These are phyloP conservation scores for Parelbella ahira DNA, from an alignment of 2,888 invertebrate species.

Conservation along the genomic window DNA sequence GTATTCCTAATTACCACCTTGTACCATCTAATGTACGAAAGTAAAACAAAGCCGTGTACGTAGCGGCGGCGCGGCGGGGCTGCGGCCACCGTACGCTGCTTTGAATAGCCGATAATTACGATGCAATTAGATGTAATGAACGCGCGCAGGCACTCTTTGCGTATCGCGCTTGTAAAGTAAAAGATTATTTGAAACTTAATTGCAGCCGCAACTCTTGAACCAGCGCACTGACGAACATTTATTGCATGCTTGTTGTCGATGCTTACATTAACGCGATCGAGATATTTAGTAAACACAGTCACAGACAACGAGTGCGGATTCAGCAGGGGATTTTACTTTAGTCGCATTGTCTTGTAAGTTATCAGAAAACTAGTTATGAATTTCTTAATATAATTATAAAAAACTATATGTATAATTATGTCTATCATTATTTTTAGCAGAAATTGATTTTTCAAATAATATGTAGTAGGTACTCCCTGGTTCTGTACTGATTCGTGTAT, in stretches of 20 bases:
- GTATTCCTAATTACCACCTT: constrained; percentile 21
- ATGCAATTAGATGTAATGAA: constrained; percentile 62
- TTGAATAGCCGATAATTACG: constrained; percentile 60
- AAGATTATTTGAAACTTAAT: constrained; percentile 49
- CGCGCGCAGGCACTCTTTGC: constrained; percentile 41
- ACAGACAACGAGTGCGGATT: too few relatives aligned
- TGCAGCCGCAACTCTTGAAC: constrained; percentile 29
- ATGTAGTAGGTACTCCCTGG: too few relatives aligned
- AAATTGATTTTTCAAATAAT: too few relatives aligned
- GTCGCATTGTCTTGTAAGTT: too few relatives aligned
- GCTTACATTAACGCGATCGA: too few relatives aligned
- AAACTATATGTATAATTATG: too few relatives aligned
- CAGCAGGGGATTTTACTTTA: too few relatives aligned
- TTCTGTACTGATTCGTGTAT: too few relatives aligned
- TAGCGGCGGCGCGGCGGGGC: constrained; percentile 31
- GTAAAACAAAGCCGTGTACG: constrained; percentile 27
- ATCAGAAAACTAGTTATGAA: too few relatives aligned
- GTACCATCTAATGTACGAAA: constrained; percentile 25
- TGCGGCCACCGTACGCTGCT: constrained; percentile 42
- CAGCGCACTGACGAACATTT: constrained; percentile 14
- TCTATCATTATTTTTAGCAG: too few relatives aligned
- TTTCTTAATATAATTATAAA: too few relatives aligned
- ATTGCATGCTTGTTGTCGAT: constrained; percentile 14
- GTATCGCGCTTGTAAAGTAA: constrained; percentile 26
- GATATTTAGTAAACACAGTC: too few relatives aligned